Evolutionary conservation across 2,888 invertebrate species (phyloP).

Genomic region (Tribolium freemani): DNA sequence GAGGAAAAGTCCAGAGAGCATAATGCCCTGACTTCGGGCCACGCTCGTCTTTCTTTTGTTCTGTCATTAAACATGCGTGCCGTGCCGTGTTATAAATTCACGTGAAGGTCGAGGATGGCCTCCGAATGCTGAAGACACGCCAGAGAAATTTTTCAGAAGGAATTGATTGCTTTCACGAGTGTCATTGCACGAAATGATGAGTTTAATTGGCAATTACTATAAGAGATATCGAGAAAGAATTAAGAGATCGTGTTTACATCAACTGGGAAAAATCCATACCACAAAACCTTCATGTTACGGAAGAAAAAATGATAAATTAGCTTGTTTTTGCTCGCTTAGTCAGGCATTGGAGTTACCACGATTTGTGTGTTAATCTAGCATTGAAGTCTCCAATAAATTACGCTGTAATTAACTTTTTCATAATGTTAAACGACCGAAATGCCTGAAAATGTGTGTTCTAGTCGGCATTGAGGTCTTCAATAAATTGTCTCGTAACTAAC

Average conservation of each 20-base stretch:
- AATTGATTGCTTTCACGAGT: not conserved
- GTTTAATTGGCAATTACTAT: not conserved
- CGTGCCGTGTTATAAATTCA: slow-evolving; percentile 31
- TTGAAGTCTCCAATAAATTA: not conserved
- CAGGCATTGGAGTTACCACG: not conserved
- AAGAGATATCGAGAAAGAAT: not conserved
- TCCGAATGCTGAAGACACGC: slow-evolving; percentile 9
- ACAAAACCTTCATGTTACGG: not conserved
- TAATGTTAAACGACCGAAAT: not conserved
- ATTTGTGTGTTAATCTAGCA: not conserved
- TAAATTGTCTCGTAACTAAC: no score
- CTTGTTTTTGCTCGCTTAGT: not conserved
- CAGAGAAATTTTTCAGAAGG: not conserved
- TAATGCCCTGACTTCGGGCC: slow-evolving; percentile 24
- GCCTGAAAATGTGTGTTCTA: not conserved
- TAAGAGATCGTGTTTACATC: not conserved
- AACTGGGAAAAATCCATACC: not conserved
- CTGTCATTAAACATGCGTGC: slow-evolving; percentile 33
- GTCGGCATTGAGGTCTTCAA: no score
- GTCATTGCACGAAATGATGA: not conserved
- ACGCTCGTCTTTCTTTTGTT: slow-evolving; percentile 19
- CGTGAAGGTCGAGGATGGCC: slow-evolving; percentile 22
- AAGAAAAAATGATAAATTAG: not conserved
- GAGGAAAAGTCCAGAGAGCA: slow-evolving; percentile 2
- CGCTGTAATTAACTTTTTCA: not conserved